Conservation (phyloP, 35 echinoderm and acorn worm genomes). For the Amphiura filiformis region DNA sequence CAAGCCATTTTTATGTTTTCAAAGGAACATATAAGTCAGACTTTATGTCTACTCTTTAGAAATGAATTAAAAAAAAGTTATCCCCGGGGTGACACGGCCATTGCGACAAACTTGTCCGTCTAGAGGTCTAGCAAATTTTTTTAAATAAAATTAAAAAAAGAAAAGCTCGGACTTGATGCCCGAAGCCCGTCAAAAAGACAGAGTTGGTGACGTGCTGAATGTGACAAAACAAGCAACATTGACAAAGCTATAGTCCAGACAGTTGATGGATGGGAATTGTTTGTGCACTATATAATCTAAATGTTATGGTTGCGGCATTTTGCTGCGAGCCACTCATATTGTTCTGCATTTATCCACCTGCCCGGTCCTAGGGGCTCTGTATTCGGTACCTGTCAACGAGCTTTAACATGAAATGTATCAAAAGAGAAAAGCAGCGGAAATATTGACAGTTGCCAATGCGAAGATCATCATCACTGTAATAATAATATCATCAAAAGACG, state of each 20-base stretch:
- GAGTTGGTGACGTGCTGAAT: background rate
- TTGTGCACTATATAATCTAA: conserved; percentile 9
- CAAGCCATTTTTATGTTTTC: too few species aligned
- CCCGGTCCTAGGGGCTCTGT: background rate
- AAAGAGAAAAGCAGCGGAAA: background rate
- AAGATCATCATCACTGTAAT: conserved; percentile 11
- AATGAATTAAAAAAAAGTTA: background rate
- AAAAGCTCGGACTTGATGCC: background rate
- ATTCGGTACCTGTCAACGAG: background rate
- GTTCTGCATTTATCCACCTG: conserved; percentile 6
- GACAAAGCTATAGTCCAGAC: background rate
- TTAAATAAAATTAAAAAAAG: background rate
- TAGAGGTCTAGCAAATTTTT: background rate
- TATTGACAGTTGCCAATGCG: conserved; percentile 5
- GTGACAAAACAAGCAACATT: background rate
- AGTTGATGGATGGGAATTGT: background rate
- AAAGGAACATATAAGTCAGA: background rate
- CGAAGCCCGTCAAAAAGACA: background rate
- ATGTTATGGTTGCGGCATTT: conserved; percentile 14
- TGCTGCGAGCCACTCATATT: background rate
- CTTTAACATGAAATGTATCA: conserved; percentile 4
- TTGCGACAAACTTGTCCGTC: background rate
- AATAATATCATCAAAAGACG: background rate
- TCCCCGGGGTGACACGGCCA: background rate
- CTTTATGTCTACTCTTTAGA: conserved; percentile 3